Evolutionary conservation across 2,888 invertebrate species (phyloP).

Genomic region (Lumbricus terrestris): DNA sequence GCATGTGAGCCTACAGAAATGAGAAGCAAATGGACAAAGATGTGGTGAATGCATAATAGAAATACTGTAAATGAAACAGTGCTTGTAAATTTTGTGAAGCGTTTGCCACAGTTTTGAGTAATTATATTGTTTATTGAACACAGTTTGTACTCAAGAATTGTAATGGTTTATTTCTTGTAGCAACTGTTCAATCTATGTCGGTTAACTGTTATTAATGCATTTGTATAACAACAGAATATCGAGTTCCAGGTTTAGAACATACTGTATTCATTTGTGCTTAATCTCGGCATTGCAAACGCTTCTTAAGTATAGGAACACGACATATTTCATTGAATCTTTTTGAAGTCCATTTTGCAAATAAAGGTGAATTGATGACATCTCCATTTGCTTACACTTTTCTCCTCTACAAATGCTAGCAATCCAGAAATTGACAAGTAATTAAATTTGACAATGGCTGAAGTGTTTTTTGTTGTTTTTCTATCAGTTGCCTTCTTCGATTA

Average conservation of each 20-base stretch:
- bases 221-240: background rate
- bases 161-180: background rate
- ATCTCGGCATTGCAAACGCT: background rate
- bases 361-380: background rate
- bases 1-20: background rate
- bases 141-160: background rate
- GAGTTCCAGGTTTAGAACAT: background rate
- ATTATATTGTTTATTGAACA: background rate
- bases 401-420: background rate
- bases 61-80: background rate
- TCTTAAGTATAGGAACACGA: background rate
- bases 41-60: background rate
- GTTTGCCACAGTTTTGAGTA: background rate
- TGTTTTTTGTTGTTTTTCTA: background rate
- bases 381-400: background rate
- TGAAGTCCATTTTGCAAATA: background rate
- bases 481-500: background rate
- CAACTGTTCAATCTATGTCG: background rate
- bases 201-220: background rate
- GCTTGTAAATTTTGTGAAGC: background rate
- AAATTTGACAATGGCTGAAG: background rate
- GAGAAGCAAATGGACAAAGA: background rate
- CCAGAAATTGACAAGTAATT: background rate
- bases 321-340: background rate
- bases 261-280: background rate